Conservation (phyloP, 2,888 invertebrate species). For the Ernsta delagoae region DNA sequence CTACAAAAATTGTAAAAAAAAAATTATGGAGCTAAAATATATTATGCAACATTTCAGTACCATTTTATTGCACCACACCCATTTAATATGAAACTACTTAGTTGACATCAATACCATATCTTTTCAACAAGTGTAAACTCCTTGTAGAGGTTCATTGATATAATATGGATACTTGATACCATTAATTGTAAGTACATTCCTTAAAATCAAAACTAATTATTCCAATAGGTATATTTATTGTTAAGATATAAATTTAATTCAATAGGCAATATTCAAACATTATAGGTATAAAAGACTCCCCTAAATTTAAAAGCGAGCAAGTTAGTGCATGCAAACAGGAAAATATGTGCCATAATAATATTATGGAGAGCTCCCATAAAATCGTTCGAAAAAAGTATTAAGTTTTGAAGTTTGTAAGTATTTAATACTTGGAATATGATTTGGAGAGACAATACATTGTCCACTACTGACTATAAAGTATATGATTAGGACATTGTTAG, state of each 20-base stretch:
- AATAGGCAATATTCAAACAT: slow-evolving; percentile 64
- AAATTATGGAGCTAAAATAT: slow-evolving; percentile 27
- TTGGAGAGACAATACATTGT: slow-evolving; percentile 66
- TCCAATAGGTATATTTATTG: slow-evolving; percentile 41
- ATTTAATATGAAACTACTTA: slow-evolving; percentile 50
- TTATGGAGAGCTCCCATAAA: slow-evolving; percentile 61
- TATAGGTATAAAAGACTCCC: slow-evolving; percentile 61
- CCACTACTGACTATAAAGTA: slow-evolving; percentile 33
- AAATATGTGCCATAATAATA: slow-evolving; percentile 71
- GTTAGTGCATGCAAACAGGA: slow-evolving; percentile 76
- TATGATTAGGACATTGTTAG: slow-evolving; percentile 7
- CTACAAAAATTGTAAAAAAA: slow-evolving; percentile 42
- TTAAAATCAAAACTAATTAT: slow-evolving; percentile 46
- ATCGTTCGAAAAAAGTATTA: slow-evolving; percentile 52
- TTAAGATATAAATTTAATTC: slow-evolving; percentile 61
- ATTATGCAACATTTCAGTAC: slow-evolving; percentile 31
- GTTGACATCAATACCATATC: slow-evolving; percentile 52
- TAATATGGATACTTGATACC: slow-evolving; percentile 50
- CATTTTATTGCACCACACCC: slow-evolving; percentile 71
- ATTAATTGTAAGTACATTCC: slow-evolving; percentile 57
- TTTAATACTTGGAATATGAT: slow-evolving; percentile 53
- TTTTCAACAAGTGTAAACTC: slow-evolving; percentile 33
- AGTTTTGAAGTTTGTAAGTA: slow-evolving; percentile 39
- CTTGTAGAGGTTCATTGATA: slow-evolving; percentile 22
- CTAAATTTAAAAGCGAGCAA: slow-evolving; percentile 71